Evolutionary conservation across 2,888 invertebrate genomes (phyloP).

Genomic region (Meandrusa payeni): DNA sequence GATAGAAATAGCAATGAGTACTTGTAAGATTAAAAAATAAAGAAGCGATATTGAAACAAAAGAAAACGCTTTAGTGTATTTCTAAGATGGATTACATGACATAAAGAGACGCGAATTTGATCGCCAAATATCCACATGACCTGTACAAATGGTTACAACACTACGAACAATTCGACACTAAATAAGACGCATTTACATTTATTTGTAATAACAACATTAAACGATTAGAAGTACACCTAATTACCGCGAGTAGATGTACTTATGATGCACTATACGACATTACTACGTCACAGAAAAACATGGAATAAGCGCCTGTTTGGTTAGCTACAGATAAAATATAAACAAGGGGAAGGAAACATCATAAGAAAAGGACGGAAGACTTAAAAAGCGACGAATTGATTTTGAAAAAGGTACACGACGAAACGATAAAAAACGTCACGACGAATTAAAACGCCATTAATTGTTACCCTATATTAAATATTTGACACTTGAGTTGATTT

Average conservation of each 20-base stretch:
- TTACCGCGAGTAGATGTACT: constrained; percentile 11
- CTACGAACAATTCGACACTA: constrained; percentile 63
- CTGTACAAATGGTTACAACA: constrained; percentile 63
- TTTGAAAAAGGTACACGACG: constrained; percentile 48
- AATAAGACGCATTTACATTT: constrained; percentile 25
- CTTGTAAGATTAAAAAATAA: constrained; percentile 41
- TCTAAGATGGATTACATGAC: constrained; percentile 55
- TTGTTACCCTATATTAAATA: constrained; percentile 72
- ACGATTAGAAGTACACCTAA: constrained; percentile 8
- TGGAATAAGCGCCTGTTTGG: not conserved
- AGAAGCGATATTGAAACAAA: constrained; percentile 54
- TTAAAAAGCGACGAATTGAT: constrained; percentile 61
- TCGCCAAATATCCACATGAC: constrained; percentile 81
- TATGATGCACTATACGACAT: not conserved
- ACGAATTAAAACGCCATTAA: no score
- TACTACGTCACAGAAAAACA: constrained; percentile 3
- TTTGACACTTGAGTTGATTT: constrained; percentile 69
- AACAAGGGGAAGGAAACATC: constrained; percentile 35
- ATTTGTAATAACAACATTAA: constrained; percentile 14
- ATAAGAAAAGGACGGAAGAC: constrained; percentile 76
- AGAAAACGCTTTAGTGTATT: constrained; percentile 45
- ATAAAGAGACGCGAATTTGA: constrained; percentile 63
- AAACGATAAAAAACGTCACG: constrained; percentile 48
- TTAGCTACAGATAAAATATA: constrained; percentile 26
- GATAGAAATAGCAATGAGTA: constrained; percentile 54